Conservation (phyloP, 30 jellyfish, hydroid and myxozoan genomes). For the Sanderia malayensis region DNA sequence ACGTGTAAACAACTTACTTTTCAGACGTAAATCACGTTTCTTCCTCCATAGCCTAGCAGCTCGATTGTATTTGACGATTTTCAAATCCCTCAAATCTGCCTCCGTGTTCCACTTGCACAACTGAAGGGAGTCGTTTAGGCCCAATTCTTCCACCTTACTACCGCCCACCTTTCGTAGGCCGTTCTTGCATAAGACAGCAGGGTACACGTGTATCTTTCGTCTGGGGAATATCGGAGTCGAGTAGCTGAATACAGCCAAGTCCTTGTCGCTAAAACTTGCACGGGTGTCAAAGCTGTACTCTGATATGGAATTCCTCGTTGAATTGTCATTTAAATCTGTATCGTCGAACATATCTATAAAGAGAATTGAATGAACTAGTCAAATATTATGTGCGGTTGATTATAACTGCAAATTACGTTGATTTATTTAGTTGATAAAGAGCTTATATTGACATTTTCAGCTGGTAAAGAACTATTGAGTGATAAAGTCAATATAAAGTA, state of each 20-base stretch:
- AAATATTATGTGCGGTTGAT: too few relatives aligned
- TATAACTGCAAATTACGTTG: too few relatives aligned
- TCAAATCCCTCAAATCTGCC: background rate
- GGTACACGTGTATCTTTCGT: background rate
- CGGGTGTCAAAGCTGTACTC: background rate
- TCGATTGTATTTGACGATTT: background rate
- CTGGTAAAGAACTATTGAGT: too few relatives aligned
- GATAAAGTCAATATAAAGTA: too few relatives aligned
- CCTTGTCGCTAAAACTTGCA: background rate
- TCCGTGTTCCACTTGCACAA: background rate
- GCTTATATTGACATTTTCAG: too few relatives aligned
- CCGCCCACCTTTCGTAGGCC: background rate
- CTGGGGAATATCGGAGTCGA: background rate
- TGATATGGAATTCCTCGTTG: background rate
- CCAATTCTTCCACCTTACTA: background rate
- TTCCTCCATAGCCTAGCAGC: background rate
- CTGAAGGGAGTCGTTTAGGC: background rate
- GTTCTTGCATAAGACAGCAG: background rate
- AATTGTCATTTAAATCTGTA: background rate
- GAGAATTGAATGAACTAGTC: too few relatives aligned
- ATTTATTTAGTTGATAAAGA: too few relatives aligned
- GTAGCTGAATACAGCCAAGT: background rate
- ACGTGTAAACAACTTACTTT: too few relatives aligned
- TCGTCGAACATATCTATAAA: background rate
- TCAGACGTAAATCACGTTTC: too few relatives aligned